phyloP scores from a whole-genome alignment of 2,797 vertebrate genomes.

The Crypturellus tataupa region DNA sequence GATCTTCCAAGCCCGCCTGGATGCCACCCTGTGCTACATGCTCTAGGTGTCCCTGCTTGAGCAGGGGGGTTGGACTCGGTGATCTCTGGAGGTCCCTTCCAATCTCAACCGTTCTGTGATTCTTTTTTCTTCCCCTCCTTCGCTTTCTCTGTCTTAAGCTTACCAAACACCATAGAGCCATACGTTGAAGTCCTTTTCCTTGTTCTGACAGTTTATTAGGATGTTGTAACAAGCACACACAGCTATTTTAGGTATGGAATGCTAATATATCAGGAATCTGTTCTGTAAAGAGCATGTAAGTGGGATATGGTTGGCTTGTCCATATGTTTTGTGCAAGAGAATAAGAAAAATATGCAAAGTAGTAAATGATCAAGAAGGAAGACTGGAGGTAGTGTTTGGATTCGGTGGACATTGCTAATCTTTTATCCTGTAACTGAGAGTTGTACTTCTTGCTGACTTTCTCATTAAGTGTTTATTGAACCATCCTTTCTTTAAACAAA shows the following conservation, averaged over 20 bases:
- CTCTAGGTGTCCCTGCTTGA: no score
- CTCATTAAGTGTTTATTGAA: not conserved
- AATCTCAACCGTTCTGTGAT: not conserved
- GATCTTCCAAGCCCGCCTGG: no score
- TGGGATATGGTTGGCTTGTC: not conserved
- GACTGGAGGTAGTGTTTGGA: not conserved
- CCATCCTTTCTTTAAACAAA: not conserved
- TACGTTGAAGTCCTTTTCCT: not conserved
- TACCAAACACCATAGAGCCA: not conserved
- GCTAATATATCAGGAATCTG: not conserved
- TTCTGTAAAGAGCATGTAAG: not conserved
- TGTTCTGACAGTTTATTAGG: not conserved
- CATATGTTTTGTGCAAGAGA: not conserved
- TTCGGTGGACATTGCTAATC: not conserved
- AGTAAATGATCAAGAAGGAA: not conserved
- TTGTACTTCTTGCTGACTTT: not conserved
- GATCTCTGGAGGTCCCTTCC: no score
- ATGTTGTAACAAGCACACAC: fast-evolving
- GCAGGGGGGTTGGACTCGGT: no score
- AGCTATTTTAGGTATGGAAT: not conserved
- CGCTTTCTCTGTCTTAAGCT: not conserved
- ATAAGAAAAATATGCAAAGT: not conserved
- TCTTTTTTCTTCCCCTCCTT: not conserved
- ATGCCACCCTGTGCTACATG: no score
- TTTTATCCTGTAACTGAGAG: not conserved